These are phyloP conservation scores for Megamerina dolium DNA, from an alignment of 2,888 invertebrate genomes.

Conservation along the genomic window DNA sequence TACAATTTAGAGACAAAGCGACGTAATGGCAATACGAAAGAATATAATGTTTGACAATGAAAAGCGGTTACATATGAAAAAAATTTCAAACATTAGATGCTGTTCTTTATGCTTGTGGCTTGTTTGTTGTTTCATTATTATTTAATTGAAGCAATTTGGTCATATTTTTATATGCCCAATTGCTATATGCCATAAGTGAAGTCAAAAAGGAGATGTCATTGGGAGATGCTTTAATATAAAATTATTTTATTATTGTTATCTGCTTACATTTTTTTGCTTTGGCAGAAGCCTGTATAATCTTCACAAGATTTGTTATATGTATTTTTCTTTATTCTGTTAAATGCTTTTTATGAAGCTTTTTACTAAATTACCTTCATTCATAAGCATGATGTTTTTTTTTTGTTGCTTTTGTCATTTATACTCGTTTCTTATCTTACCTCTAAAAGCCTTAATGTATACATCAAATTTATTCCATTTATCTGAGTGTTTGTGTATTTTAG, in stretches of 20 bases:
- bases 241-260: too few species aligned
- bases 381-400: slow-evolving; percentile 4
- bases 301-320: too few species aligned
- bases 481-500: too few species aligned
- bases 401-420: neutral
- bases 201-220: too few species aligned
- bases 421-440: slow-evolving; percentile 3
- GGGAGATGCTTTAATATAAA: too few species aligned
- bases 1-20: neutral
- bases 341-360: slow-evolving; percentile 29
- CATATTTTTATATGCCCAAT: slow-evolving; percentile 15
- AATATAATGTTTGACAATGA: slow-evolving; percentile 13
- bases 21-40: neutral
- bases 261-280: too few species aligned
- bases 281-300: too few species aligned
- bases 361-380: slow-evolving; percentile 20
- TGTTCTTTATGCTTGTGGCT: too few species aligned
- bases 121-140: neutral
- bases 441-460: slow-evolving; percentile 9
- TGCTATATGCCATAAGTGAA: too few species aligned
- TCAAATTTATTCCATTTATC: slow-evolving; percentile 7
- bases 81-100: too few species aligned
- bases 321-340: slow-evolving; percentile 1
- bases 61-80: too few species aligned
- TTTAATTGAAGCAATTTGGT: slow-evolving; percentile 5